Conservation (phyloP, 2,113 vertebrate species). For the Drymodes brunneopygia region DNA sequence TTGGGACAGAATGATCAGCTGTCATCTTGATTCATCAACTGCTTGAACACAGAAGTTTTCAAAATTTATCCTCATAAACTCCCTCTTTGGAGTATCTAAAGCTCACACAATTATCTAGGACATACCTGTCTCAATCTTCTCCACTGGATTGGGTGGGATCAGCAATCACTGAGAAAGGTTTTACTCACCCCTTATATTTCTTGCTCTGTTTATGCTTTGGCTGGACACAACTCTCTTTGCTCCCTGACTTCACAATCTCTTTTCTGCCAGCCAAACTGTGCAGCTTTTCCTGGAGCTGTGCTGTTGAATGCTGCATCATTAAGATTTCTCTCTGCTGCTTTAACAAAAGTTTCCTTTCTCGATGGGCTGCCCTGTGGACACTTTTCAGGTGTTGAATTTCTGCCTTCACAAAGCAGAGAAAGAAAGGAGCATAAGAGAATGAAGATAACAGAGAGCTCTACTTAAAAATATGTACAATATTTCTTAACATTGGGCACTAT, state of each 20-base stretch:
- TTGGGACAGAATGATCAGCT: neutral
- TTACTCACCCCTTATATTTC: neutral
- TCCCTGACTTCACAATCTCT: neutral
- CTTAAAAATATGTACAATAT: neutral
- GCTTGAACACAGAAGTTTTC: neutral
- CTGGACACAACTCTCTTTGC: neutral
- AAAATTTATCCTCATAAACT: neutral
- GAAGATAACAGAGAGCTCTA: neutral
- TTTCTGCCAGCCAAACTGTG: neutral
- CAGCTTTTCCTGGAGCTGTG: constrained; percentile 30
- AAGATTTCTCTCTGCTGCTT: constrained; percentile 63
- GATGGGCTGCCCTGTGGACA: constrained; percentile 14
- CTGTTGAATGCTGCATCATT: constrained; percentile 1
- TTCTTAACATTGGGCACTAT: neutral
- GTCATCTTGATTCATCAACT: neutral
- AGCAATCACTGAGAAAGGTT: neutral
- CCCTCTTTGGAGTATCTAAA: neutral
- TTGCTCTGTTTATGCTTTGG: neutral
- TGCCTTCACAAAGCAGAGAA: constrained; percentile 20
- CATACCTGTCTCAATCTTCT: neutral
- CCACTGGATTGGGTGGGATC: neutral
- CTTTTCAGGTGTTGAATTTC: constrained; percentile 63
- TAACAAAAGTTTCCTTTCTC: constrained; percentile 63
- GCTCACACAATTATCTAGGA: neutral
- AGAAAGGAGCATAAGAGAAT: neutral